Base-by-base conservation (phyloP, 2,888 invertebrate species). In the Phytoseiulus persimilis region DNA sequence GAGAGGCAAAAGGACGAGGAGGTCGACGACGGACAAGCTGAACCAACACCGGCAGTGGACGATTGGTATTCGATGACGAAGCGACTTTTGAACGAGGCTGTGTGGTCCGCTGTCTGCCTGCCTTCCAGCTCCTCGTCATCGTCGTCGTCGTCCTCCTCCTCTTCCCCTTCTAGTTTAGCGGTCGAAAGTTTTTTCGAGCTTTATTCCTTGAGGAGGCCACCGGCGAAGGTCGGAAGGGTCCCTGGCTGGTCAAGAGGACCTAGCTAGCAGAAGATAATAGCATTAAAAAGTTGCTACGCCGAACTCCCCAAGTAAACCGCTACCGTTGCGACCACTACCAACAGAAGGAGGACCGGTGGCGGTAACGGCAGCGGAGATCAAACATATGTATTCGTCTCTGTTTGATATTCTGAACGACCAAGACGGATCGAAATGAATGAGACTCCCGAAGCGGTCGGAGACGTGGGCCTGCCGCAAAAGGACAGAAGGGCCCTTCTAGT, bases 61-160 rank as follows among this genome's bases (percentile, higher is more conserved):
- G 87, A 87, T 87, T 87, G 87, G 87, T 87, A 87, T 87, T 87
- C 87, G 87, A 32, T 87, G 87, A 87, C 87, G 87, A 87, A 87
- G 87, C 87, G 87, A 87, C 87, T 87, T 32, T 87, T 87, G 87
- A 87, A 87, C 87, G 87, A 87, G 33, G 87, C 87, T 87, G 32
- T 84, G 84, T 2, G 84, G 87, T 65, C 65, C 18, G 65, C 65
- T 23, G 1, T 14, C 65, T 65, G 5, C 65, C 23, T 65, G 23
- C 65, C 18, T 18, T 65, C 65, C 18, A 14, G 65, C 65, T 39
- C 65, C 65, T 65, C 65, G 23, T 65, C 28, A 23, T 65, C 65
- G 65, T 18, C 39, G 39, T 39, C 39, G 5, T 9, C 39, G 39
- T 39, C 39, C 65, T 28, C 65, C 28, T 28, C 28, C 18, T 65